Evolutionary conservation across 2,113 vertebrate species (phyloP), one percentile per base, ranked within the genome.

Genomic region (Etia nguti): DNA sequence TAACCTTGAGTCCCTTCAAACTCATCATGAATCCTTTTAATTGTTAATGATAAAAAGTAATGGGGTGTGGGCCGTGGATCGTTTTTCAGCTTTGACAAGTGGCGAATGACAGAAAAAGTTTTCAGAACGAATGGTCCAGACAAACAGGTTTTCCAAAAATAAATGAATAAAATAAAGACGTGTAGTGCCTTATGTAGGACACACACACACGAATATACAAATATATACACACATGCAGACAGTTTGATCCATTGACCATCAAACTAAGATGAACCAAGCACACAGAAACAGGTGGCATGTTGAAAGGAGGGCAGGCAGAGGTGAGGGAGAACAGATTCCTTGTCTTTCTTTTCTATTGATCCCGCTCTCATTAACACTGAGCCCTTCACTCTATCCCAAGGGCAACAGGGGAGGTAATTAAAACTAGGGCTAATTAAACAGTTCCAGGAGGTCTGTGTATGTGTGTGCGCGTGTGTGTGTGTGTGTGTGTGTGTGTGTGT

Each of bases 331-430:
- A 87, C 87, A 91, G 65, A 82, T 88, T 88, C 89, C 70, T 90
- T 91, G 82, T 92, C 88, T 86, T 86, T 88, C 89, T 81, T 60
- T 92, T 82, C 86, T 91, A 95, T 95, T 86, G 93, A 96, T 95
- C 94, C 88, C 80, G 22, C 88, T 86, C 92, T 95, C 92, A 95
- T 96, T 95, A 95, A 93, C 93, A 89, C 81, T 15, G 73, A 90
- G 94, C 82, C 93, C 91, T 90, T 90, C 84, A 87, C 93, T 90
- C 86, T 8, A 26, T 95, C 94, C 93, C 94, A 73, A 83, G 90
- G 92, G 94, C 89, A 86, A 79, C 81, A 41, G 82, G 70, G 81
- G 77, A 93, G 87, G 90, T 95, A 94, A 96, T 96, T 96, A 96
- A 95, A 92, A 90, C 87, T 57, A 6, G 8, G 86, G 88, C 86